Evolutionary conservation across 2,113 vertebrate species (phyloP), one percentile per base, ranked within the genome.

Genomic region (Genyomyrus donnyi): DNA sequence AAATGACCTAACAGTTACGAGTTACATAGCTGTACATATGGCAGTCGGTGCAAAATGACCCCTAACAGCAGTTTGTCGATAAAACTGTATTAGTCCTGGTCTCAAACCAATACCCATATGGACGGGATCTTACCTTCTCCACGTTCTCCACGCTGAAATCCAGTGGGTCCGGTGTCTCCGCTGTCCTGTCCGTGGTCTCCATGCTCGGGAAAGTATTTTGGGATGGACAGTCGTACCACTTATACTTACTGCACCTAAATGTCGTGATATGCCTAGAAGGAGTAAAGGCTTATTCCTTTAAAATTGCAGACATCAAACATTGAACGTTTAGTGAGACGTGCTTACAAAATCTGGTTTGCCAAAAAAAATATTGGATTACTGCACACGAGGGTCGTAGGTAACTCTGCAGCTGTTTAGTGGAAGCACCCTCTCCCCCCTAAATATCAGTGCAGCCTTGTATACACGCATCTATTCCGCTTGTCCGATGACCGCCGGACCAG

Each of bases 111-210:
- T 7, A 24, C 35, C 31, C 17, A 66, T 4, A 70, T 31, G 3
- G n/a, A 45, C 58, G 11, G 42, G 6, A 66, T 91, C 95, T 95
- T 93, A 98, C 97, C 96, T 97, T 96, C 93, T 98, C 97, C 92
- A 98, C 96, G 92, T 98, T 98, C 91, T 97, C 97, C 94, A 97
- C 96, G 21, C 96, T 97, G 91, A 97, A 95, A 93, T 97, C 97
- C 94, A 96, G 93, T 93, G 93, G 94, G 92, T 91, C 96, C 93
- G 93, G 91, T 88, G 87, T 88, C 89, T 91, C 92, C 83, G 87
- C 94, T 9, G 90, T 85, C 74, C 88, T 91, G 91, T 90, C 89
- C 90, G 90, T 87, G 85, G 91, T 89, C 77, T 94, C 93, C 93
- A 93, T 93, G 86, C 49, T 53, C 35, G 52, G 31, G 7, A 53